Evolutionary conservation across 37 sponge, comb jelly and placozoan species (phyloP), one percentile per base, ranked within the genome.

Genomic region (Lycopodina hypogea): DNA sequence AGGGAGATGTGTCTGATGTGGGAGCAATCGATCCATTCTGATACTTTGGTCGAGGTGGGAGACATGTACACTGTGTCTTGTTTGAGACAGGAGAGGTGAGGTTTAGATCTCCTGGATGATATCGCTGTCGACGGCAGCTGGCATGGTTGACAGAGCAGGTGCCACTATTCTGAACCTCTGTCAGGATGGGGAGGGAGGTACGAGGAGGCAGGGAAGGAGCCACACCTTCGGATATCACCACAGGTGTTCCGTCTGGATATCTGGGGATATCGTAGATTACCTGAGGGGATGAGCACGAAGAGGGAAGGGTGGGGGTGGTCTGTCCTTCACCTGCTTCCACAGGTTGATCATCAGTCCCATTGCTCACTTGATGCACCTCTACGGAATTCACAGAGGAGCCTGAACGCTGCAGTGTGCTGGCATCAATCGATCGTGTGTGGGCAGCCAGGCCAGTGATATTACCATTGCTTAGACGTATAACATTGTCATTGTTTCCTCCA

Each of bases 351-450:
- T 15, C 34, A 4, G 34, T 32, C 3, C 2, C 4, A 11, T 17
- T 32, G 59, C 26, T 58, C 35, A 65, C 66, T 14, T 65, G 42
- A 70, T 42, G 70, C 8, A 73, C 56, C 35, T 73, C 74, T n/a
- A 73, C 74, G 7, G 74, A 73, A 53, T 53, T 73, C 55, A 35
- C 56, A 53, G 74, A 73, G 8, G 42, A 33, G 7, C 56, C 36
- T 18, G 53, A 33, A 22, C 56, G 53, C 19, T 33, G 36, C 14
- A 42, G 36, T 6, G 56, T 35, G 35, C 35, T 51, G 11, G 53
- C 35, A 28, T 51, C 30, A 30, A 73, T 73, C 14, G n/a, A 28
- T n/a, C 41, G 17, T 30, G 74, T 56, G 2, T 22, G 71, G 4
- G 68, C 36, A 2, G 22, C 35, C 2, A 34, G 66, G 2, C 34